Base-by-base conservation (phyloP, 2,113 vertebrate species). In the Microcebus ravelobensis region DNA sequence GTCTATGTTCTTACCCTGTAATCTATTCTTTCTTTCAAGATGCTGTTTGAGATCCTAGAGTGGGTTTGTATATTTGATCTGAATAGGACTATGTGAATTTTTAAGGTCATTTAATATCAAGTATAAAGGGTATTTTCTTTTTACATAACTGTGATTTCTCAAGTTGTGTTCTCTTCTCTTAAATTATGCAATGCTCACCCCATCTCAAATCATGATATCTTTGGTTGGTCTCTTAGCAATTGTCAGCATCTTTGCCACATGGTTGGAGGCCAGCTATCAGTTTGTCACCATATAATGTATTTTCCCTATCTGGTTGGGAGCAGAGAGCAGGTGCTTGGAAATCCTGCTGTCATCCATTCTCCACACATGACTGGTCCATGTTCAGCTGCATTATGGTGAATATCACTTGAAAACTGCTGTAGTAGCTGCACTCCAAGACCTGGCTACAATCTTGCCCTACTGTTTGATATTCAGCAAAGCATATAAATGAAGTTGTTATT, bases 221-320 rank as follows among this genome's bases (percentile, higher is more conserved):
- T 92, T 84, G 25, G 13, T 80, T 86, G 81, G n/a, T 18, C 39
- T 94, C 27, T 88, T 83, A 97, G 25, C 82, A 93, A 65, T 81
- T 97, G 95, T 95, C 94, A 97, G 95, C 89, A 87, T 92, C 90
- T 97, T 96, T 97, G 74, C 94, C 89, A 95, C 94, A 90, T 93
- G 89, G 79, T 90, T 97, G 91, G 86, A 94, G 50, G 23, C 80
- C 42, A 89, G 93, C 77, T 94, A 96, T 39, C 59, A 87, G 79
- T 93, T 96, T 93, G 83, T 95, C 61, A 95, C 80, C 59, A 80
- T 67, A 71, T 73, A 94, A 94, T 81, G 9, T 59, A 86, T 96
- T 95, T 63, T 83, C 63, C 4, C 77, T 93, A 83, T 94, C 88
- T 96, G 61, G 73, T 91, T 79, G 88, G 90, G 63, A 95, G 27